A percentile compares a stretch with the other conserved stretches of the same genome.
phyloP scores from a whole-genome alignment of 2,113 vertebrate species.

The Cavia aperea region DNA sequence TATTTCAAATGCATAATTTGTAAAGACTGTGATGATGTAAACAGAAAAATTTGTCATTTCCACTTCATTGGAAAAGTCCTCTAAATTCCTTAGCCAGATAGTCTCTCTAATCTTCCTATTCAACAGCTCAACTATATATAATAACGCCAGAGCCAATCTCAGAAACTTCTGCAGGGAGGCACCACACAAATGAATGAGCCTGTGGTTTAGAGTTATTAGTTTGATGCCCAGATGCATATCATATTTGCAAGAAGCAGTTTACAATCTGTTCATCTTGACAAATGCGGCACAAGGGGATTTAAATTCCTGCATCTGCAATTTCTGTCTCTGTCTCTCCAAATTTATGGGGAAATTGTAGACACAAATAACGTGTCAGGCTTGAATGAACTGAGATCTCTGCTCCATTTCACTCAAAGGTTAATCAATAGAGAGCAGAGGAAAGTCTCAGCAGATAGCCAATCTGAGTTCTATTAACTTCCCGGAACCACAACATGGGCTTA shows the following conservation, averaged over 20 bases:
- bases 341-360: slow-evolving; percentile 58
- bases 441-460: slow-evolving; percentile 63
- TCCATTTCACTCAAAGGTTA: slow-evolving; percentile 60
- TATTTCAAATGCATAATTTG: background rate
- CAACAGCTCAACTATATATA: slow-evolving; percentile 39
- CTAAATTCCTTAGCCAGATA: background rate
- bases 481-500: slow-evolving; percentile 47
- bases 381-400: slow-evolving; percentile 56
- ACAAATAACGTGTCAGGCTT: slow-evolving; percentile 56
- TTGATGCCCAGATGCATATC: slow-evolving; percentile 69
- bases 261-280: slow-evolving; percentile 75
- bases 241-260: slow-evolving; percentile 76
- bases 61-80: slow-evolving; percentile 23
- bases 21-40: slow-evolving; percentile 42
- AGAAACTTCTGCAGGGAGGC: slow-evolving; percentile 69
- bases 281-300: slow-evolving; percentile 69
- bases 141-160: slow-evolving; percentile 69
- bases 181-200: slow-evolving; percentile 55
- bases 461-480: slow-evolving; percentile 56
- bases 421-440: slow-evolving; percentile 63
- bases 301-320: slow-evolving; percentile 68
- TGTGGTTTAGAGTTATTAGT: slow-evolving; percentile 67
- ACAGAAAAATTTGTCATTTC: slow-evolving; percentile 57
- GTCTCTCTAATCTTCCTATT: slow-evolving; percentile 41
- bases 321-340: slow-evolving; percentile 64